phyloP scores from a whole-genome alignment of 2,113 vertebrate species.

The Hippocampus comes region DNA sequence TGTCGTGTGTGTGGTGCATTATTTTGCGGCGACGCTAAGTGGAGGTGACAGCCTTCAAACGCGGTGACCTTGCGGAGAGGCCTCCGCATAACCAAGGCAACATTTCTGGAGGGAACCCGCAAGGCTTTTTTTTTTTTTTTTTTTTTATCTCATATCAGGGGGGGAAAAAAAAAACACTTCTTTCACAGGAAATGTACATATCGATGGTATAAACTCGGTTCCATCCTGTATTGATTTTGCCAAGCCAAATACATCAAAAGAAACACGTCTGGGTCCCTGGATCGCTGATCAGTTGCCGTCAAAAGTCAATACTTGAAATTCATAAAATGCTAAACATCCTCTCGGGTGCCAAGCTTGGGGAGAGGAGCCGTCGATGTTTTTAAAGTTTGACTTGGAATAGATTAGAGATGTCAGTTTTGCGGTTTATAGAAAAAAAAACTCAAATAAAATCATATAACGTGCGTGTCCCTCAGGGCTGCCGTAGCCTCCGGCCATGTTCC shows the following conservation, averaged over 20 bases:
- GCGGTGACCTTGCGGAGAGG: slow-evolving; percentile 48
- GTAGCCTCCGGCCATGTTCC: slow-evolving; percentile 98
- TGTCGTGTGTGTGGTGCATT: slow-evolving; percentile 18
- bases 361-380: slow-evolving; percentile 87
- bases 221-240: slow-evolving; percentile 2
- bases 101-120: slow-evolving; percentile 76
- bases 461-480: slow-evolving; percentile 86
- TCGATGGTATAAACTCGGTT: neutral
- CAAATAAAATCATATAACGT: slow-evolving; percentile 72
- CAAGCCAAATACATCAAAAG: slow-evolving; percentile 1
- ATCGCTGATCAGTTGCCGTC: slow-evolving; percentile 61
- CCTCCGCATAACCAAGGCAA: slow-evolving; percentile 63
- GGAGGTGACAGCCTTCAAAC: slow-evolving; percentile 72
- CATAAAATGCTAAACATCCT: slow-evolving; percentile 63
- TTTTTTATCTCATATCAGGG: slow-evolving; percentile 16
- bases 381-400: slow-evolving; percentile 99
- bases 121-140: slow-evolving; percentile 52
- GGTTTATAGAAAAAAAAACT: slow-evolving; percentile 78
- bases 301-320: slow-evolving; percentile 64
- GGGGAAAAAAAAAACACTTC: neutral
- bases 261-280: slow-evolving; percentile 54
- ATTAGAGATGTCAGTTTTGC: slow-evolving; percentile 99
- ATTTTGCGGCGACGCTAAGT: slow-evolving; percentile 59
- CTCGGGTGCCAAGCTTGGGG: slow-evolving; percentile 26
- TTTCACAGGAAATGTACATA: neutral